These are phyloP conservation scores for Meloe dianella DNA, from an alignment of 2,888 invertebrate species.

Conservation along the genomic window DNA sequence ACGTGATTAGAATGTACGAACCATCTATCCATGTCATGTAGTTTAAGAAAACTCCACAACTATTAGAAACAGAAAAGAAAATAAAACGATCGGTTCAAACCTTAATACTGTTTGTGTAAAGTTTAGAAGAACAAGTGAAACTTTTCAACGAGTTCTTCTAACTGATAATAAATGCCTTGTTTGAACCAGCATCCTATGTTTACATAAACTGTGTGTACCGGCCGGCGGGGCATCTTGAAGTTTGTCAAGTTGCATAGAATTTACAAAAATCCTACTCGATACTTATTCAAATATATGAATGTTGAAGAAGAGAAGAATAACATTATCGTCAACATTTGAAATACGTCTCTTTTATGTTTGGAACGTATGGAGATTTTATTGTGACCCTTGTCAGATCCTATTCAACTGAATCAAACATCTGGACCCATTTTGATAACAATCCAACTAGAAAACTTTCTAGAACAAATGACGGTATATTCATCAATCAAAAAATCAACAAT, in stretches of 20 bases:
- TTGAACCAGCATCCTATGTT: neutral
- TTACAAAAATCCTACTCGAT: neutral
- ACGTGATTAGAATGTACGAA: slow-evolving; percentile 24
- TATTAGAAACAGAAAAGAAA: slow-evolving; percentile 10
- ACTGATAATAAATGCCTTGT: slow-evolving; percentile 6
- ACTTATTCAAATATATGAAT: slow-evolving; percentile 4
- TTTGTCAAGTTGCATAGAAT: neutral
- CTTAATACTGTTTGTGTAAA: slow-evolving; percentile 5
- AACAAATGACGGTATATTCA: neutral
- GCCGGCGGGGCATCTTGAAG: neutral
- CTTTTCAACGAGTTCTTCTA: slow-evolving; percentile 6
- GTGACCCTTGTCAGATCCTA: neutral
- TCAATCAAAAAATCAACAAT: neutral
- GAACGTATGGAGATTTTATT: neutral
- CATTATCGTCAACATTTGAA: neutral
- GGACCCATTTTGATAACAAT: neutral
- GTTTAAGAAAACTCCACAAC: neutral
- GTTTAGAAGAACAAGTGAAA: neutral
- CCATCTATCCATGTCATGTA: slow-evolving; percentile 27
- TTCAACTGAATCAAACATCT: neutral
- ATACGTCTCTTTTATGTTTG: neutral
- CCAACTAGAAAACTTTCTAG: neutral
- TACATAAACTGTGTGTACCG: neutral
- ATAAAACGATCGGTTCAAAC: slow-evolving; percentile 23
- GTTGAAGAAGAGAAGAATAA: neutral